Percentiles rank a stretch among this genome's conserved stretches.
phyloP scores from a whole-genome alignment of 2,797 vertebrate species.

The Leuciscus waleckii region DNA sequence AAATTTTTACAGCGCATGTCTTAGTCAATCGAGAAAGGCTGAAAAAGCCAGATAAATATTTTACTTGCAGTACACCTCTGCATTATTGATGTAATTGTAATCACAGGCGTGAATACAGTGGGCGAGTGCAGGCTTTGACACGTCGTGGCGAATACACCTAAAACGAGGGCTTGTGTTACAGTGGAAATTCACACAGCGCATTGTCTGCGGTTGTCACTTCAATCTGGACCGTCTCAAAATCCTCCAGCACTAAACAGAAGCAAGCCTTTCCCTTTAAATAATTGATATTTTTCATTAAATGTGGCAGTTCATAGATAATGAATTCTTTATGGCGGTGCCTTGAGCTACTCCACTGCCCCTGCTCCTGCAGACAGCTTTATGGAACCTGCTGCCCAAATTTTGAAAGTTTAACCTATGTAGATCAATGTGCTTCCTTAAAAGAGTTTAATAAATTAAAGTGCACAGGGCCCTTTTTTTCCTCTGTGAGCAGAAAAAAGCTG shows the following conservation, averaged over 20 bases:
- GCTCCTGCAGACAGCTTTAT: slow-evolving; percentile 91
- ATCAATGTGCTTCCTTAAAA: slow-evolving; percentile 99
- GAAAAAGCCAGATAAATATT: slow-evolving; percentile 77
- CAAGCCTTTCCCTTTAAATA: slow-evolving; percentile 91
- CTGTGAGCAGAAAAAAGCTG: slow-evolving; percentile 99
- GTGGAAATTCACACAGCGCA: slow-evolving; percentile 64
- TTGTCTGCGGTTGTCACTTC: slow-evolving; percentile 69
- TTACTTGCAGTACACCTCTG: slow-evolving; percentile 71
- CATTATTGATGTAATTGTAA: slow-evolving; percentile 73
- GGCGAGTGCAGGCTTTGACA: slow-evolving; percentile 59
- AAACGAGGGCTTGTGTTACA: slow-evolving; percentile 60
- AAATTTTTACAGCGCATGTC: slow-evolving; percentile 69
- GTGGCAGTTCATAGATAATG: slow-evolving; percentile 90
- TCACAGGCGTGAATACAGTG: slow-evolving; percentile 50
- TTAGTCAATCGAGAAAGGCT: slow-evolving; percentile 70
- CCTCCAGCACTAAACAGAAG: slow-evolving; percentile 85
- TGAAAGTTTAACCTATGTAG: slow-evolving; percentile 99
- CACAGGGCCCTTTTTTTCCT: slow-evolving; percentile 92
- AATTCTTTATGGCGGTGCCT: slow-evolving; percentile 90
- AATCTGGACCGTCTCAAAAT: slow-evolving; percentile 76
- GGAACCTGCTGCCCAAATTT: slow-evolving; percentile 91
- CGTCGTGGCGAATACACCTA: slow-evolving; percentile 61
- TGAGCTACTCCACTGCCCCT: slow-evolving; percentile 93
- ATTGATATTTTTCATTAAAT: slow-evolving; percentile 98
- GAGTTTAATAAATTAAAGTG: slow-evolving; percentile 99